Evolutionary conservation across 1,140 invertebrate genomes (phyloP).

Genomic region (Bombus terrestris): DNA sequence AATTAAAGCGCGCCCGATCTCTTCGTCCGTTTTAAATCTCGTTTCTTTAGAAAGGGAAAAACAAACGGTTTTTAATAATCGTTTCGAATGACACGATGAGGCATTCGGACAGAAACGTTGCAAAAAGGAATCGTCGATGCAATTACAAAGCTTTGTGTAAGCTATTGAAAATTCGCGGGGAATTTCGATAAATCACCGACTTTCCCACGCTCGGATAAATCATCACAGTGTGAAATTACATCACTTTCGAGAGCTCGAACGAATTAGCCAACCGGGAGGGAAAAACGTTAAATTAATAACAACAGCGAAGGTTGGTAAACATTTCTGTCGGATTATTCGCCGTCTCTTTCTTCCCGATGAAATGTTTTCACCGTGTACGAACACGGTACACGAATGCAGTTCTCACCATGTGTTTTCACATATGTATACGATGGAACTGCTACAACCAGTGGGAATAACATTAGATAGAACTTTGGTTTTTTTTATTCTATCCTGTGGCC

Average conservation of each 20-base stretch:
- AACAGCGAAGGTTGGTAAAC: constrained; percentile 14
- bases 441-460: neutral
- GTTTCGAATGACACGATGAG: neutral
- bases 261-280: neutral
- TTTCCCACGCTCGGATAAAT: constrained; percentile 31
- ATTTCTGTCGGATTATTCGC: constrained; percentile 30
- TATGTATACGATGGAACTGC: neutral
- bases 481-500: neutral
- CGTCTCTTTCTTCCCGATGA: neutral
- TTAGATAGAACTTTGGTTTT: neutral
- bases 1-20: neutral
- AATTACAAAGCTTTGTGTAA: constrained; percentile 8
- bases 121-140: neutral
- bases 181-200: constrained; percentile 32
- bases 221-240: constrained; percentile 39
- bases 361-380: neutral
- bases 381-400: neutral
- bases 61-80: neutral
- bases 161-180: neutral
- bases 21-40: neutral
- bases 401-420: neutral
- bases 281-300: constrained; percentile 44
- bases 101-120: neutral
- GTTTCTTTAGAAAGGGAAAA: neutral
- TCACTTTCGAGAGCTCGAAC: constrained; percentile 15